Conservation (phyloP, 2,113 vertebrate species). For the Delphinus delphis region DNA sequence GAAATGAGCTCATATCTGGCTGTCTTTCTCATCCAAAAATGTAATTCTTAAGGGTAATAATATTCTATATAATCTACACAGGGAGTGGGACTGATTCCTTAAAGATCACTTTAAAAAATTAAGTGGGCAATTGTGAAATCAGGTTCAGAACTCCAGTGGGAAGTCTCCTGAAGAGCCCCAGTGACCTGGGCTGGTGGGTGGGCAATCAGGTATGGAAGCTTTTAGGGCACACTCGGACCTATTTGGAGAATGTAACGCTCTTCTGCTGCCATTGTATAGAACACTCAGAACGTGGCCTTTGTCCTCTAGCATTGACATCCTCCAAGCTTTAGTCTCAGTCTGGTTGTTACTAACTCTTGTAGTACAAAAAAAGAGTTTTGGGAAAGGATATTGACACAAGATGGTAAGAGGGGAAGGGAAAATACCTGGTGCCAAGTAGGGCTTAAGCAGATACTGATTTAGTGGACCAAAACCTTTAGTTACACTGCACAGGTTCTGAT, state of each 20-base stretch:
- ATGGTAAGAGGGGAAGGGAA: neutral
- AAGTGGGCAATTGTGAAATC: slow-evolving; percentile 33
- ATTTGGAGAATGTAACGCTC: neutral
- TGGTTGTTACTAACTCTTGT: neutral
- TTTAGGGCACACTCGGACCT: neutral
- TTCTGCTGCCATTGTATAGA: neutral
- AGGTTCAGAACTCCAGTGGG: slow-evolving; percentile 20
- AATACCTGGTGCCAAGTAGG: neutral
- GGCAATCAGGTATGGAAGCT: neutral
- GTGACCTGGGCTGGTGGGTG: neutral
- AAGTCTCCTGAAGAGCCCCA: neutral
- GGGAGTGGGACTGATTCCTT: neutral
- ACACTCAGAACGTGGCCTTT: neutral
- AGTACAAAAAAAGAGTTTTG: neutral
- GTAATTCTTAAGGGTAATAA: slow-evolving; percentile 38
- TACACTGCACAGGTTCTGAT: neutral
- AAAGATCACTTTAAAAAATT: slow-evolving; percentile 10
- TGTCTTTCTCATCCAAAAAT: neutral
- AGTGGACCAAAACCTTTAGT: neutral
- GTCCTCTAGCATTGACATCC: neutral
- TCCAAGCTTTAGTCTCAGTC: slow-evolving; percentile 18
- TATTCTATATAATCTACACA: slow-evolving; percentile 33
- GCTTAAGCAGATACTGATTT: slow-evolving; percentile 36
- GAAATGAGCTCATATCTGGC: slow-evolving; percentile 18
- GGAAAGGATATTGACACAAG: slow-evolving; percentile 15